These are phyloP conservation scores for Anableps anableps DNA, from an alignment of 2,797 vertebrate genomes.

Conservation along the genomic window DNA sequence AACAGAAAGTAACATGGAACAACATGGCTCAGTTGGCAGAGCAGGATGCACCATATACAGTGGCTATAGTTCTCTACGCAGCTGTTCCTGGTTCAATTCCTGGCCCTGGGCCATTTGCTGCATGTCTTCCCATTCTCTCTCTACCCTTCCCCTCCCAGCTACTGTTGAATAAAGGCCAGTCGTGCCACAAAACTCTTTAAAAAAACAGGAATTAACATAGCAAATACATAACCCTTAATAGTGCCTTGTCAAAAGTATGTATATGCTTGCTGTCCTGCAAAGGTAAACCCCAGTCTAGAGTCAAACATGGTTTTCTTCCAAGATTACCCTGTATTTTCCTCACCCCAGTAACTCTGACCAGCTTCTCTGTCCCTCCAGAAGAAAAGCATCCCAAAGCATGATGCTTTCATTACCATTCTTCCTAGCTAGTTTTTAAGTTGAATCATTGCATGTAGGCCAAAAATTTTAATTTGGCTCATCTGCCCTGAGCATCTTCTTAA, in stretches of 20 bases:
- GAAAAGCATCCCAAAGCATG: not conserved
- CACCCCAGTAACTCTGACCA: not conserved
- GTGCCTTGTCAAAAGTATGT: no score
- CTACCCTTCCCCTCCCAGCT: no score
- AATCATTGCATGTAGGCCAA: not conserved
- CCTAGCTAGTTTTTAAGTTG: not conserved
- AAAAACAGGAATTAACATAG: no score
- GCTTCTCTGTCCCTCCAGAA: not conserved
- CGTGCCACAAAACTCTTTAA: no score
- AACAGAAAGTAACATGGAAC: not conserved
- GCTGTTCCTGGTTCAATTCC: not conserved
- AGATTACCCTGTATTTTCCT: not conserved
- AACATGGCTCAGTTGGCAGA: not conserved
- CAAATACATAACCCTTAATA: no score
- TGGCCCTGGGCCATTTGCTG: no score
- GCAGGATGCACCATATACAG: not conserved
- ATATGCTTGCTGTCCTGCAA: no score
- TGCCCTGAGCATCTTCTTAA: not conserved
- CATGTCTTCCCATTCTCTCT: no score
- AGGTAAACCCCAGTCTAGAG: no score
- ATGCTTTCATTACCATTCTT: not conserved
- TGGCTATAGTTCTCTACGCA: not conserved
- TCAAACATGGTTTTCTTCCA: no score
- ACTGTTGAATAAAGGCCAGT: no score
- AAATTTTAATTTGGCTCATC: not conserved